These are phyloP conservation scores for Leucosticte australis DNA, from an alignment of 2,113 vertebrate genomes.

Conservation along the genomic window DNA sequence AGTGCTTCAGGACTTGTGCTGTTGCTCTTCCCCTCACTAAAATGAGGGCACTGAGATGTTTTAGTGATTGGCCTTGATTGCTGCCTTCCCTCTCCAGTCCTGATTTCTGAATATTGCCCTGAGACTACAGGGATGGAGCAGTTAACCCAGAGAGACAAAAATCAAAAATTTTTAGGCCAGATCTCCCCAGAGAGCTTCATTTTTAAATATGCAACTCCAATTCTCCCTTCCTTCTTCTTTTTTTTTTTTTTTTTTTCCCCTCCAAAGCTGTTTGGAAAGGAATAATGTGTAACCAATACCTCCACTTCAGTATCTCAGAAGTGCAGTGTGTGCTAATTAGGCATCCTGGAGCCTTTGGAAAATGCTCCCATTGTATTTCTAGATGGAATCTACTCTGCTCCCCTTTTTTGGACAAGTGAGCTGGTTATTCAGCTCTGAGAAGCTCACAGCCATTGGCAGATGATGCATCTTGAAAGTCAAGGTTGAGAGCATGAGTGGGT, in stretches of 20 bases:
- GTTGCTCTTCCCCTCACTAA: background rate
- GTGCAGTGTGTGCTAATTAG: constrained; percentile 13
- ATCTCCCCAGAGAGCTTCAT: background rate
- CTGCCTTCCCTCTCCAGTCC: background rate
- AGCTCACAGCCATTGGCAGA: background rate
- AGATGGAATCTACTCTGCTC: background rate
- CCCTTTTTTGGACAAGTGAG: background rate
- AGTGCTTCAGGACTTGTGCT: background rate
- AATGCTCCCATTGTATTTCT: background rate
- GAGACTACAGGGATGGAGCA: background rate
- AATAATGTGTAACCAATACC: background rate
- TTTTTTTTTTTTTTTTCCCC: fast-evolving
- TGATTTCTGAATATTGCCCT: background rate
- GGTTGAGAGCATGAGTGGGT: background rate
- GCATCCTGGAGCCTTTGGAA: constrained; percentile 34
- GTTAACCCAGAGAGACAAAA: background rate
- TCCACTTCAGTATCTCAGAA: background rate
- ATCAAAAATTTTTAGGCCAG: background rate
- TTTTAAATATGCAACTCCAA: background rate
- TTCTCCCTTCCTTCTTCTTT: background rate
- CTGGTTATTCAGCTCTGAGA: background rate
- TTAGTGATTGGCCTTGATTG: background rate
- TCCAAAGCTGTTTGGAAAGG: background rate
- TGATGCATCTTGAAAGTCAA: background rate
- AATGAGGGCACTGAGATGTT: background rate